Percentiles rank a stretch among this genome's conserved stretches.
Conservation (phyloP, 2,888 invertebrate species). For the Aromia moschata region DNA sequence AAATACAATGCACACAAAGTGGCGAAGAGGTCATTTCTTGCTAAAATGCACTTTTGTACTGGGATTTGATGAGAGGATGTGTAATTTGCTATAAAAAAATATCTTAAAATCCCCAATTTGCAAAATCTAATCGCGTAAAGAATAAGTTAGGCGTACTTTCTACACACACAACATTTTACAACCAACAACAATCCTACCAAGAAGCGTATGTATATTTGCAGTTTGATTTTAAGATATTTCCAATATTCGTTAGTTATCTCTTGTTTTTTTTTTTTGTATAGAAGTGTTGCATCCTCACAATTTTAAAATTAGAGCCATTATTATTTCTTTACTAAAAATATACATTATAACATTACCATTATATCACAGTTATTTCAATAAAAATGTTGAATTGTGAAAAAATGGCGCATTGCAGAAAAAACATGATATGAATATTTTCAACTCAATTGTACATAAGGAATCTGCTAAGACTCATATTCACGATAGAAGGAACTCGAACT, state of each 20-base stretch:
- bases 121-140: background rate
- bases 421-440: conserved; percentile 19
- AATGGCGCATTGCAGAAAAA: background rate
- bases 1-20: conserved; percentile 32
- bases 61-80: conserved; percentile 7
- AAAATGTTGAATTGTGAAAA: conserved; percentile 1
- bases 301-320: conserved; percentile 18
- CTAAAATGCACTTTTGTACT: conserved; percentile 29
- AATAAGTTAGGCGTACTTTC: background rate
- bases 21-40: conserved; percentile 21
- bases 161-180: background rate
- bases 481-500: too few relatives aligned
- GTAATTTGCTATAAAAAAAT: conserved; percentile 6
- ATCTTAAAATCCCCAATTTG: background rate
- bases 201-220: background rate
- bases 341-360: conserved; percentile 14
- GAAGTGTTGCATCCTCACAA: background rate
- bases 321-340: conserved; percentile 10
- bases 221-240: conserved; percentile 13
- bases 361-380: conserved; percentile 26
- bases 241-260: too few relatives aligned
- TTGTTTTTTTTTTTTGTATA: too few relatives aligned
- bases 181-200: background rate
- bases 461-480: too few relatives aligned
- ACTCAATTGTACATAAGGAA: too few relatives aligned